These are phyloP conservation scores for Sus cebifrons DNA, from an alignment of 2,797 vertebrate genomes.

Conservation along the genomic window DNA sequence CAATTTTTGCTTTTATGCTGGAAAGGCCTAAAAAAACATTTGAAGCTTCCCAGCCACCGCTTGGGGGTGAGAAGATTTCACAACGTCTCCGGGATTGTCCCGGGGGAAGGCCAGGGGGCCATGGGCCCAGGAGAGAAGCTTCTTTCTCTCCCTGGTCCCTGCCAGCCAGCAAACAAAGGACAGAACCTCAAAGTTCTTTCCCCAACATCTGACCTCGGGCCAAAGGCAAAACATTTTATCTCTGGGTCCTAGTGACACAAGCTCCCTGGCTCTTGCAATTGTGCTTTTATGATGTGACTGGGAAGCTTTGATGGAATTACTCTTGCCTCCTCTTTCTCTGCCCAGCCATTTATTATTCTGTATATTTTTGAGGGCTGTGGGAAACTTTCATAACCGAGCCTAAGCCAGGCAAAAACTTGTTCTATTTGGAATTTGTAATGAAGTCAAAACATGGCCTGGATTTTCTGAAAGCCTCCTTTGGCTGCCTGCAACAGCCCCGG, in stretches of 20 bases:
- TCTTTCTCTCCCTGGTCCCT: neutral
- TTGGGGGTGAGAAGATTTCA: constrained; percentile 65
- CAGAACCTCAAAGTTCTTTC: neutral
- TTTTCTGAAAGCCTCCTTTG: constrained; percentile 84
- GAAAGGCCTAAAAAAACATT: constrained; percentile 62
- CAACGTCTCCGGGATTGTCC: neutral
- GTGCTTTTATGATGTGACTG: constrained; percentile 66
- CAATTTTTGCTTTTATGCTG: constrained; percentile 76
- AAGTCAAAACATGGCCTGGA: constrained; percentile 85
- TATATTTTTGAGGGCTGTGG: constrained; percentile 83
- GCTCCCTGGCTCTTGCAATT: constrained; percentile 14
- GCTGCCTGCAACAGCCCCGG: constrained; percentile 75
- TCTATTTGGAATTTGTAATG: constrained; percentile 86
- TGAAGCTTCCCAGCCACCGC: constrained; percentile 61
- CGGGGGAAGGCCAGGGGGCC: constrained; percentile 45
- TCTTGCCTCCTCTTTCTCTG: constrained; percentile 54
- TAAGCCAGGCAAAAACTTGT: constrained; percentile 83
- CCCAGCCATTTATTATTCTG: constrained; percentile 69
- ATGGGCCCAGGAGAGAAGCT: neutral
- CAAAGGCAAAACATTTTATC: constrained; percentile 77
- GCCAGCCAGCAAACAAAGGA: constrained; percentile 72
- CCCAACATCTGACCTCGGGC: neutral
- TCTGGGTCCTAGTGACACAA: constrained; percentile 73
- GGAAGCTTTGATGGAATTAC: constrained; percentile 68
- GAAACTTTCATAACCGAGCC: constrained; percentile 84